Evolutionary conservation across 2,888 invertebrate species (phyloP), one percentile per base, ranked within the genome.

Genomic region (Mimumesa dahlbomi): DNA sequence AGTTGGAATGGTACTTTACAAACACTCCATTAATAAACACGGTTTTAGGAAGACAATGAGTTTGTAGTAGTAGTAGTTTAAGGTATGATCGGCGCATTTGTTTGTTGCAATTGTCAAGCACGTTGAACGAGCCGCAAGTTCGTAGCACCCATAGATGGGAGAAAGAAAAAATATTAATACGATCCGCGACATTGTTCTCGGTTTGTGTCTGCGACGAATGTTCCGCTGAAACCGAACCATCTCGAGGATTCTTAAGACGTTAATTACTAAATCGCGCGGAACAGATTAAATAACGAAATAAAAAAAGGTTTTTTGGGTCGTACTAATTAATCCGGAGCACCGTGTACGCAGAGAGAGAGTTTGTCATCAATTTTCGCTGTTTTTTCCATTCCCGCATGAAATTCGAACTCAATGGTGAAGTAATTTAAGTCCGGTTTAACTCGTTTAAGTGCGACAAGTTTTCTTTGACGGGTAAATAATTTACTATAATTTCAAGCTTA

Each of bases 11-110:
- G 62, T 43, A 50, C 57, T 72, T 66, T 52, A 34, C 62, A 38
- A 76, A 64, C 57, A 42, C 46, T 71, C 52, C 66, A 57, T 79
- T 82, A 77, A 73, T 73, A 77, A 73, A 59, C 48, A 65, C 52
- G 48, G 64, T 58, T 63, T 76, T 59, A 45, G 59, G 38, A 53
- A 49, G 62, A 62, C 56, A 42, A 22, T 31, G 46, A 54, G 43
- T 48, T 40, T 19, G 34, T 29, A 5, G 57, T 11, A 38, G 46
- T 74, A n/a, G n/a, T n/a, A n/a, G n/a, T 58, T 64, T 48, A 22
- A 5, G 11, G n/a, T 19, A 7, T 18, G 45, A 49, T 50, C 42
- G 21, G 42, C 50, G 29, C 18, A 36, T 21, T n/a, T 16, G 25
- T 19, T 59, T 9, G 25, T 29, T 34, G 31, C 29, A 40, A 7